Evolutionary conservation across 2,113 vertebrate species (phyloP), one percentile per base, ranked within the genome.

Genomic region (Laticauda colubrina): DNA sequence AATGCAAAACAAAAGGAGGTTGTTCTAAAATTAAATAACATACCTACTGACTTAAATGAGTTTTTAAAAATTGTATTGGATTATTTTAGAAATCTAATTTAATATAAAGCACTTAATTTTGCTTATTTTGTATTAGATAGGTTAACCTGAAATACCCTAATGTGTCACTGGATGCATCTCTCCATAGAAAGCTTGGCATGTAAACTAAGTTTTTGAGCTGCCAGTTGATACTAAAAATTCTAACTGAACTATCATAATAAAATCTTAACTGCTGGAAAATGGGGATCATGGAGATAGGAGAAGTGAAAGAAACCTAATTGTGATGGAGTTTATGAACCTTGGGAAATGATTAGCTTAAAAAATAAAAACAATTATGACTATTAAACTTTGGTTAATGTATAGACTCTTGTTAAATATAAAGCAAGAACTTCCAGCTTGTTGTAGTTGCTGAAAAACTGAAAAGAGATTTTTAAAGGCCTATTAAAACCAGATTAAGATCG

Each of bases 401-500:
- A 75, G 64, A 54, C 20, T 69, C 59, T 45, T 93, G 29, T 87
- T 91, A 96, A 96, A 95, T 87, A 92, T 39, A 87, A 95, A 94
- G 89, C 0, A 0, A 95, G 64, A 96, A 93, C 89, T 85, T 85
- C 94, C 93, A 94, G 90, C 89, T 89, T 95, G 89, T 85, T 91
- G 94, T 26, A 94, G 92, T 29, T 94, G 93, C 55, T 95, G 88
- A 95, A 94, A 94, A 95, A 90, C 2, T 89, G 90, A 93, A 94
- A 94, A n/a, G 93, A 45, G 53, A 95, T 85, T 96, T 90, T 88
- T 94, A 95, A 97, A 93, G 93, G 93, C 64, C 90, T 91, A 92
- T 94, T 96, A 93, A 96, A 96, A 94, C 39, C 94, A 94, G 92
- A 95, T 95, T 91, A 97, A 95, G 93, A 95, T n/a, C 88, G 87